These are phyloP conservation scores for Enteromius afrohamiltoni DNA, from an alignment of 2,797 vertebrate genomes.

Conservation along the genomic window DNA sequence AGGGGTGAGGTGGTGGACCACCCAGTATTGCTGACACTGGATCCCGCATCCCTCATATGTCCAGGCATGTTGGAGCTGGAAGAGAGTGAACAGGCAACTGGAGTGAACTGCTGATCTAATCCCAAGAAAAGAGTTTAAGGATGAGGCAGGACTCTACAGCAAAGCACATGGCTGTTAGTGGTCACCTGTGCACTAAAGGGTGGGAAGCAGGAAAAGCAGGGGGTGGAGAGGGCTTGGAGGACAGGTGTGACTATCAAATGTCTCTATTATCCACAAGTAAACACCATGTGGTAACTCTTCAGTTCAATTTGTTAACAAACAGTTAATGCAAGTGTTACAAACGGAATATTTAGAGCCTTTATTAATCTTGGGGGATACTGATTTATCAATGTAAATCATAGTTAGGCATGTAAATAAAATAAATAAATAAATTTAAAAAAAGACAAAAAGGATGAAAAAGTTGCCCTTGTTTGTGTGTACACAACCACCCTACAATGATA, in stretches of 20 bases:
- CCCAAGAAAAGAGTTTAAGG: constrained; percentile 52
- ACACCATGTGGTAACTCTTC: neutral
- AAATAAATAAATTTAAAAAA: no score
- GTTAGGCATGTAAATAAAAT: no score
- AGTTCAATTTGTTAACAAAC: neutral
- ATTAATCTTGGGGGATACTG: no score
- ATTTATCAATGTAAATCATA: no score
- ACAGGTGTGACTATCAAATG: constrained; percentile 44
- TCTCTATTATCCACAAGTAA: constrained; percentile 20
- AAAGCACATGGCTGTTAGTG: constrained; percentile 60
- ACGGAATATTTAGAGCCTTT: no score
- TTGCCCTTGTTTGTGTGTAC: no score
- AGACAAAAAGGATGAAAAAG: no score
- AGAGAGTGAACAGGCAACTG: constrained; percentile 56
- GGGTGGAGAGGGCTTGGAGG: neutral
- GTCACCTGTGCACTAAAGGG: neutral
- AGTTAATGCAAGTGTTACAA: neutral
- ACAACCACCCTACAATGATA: no score
- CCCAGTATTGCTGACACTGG: constrained; percentile 29
- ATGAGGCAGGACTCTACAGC: constrained; percentile 50
- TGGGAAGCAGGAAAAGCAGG: neutral
- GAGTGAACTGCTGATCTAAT: constrained; percentile 60
- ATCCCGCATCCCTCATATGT: constrained; percentile 18
- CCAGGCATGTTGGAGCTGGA: constrained; percentile 64
- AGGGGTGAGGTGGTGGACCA: constrained; percentile 55